phyloP scores from a whole-genome alignment of 2,113 vertebrate species.

The Camarhynchus parvulus region DNA sequence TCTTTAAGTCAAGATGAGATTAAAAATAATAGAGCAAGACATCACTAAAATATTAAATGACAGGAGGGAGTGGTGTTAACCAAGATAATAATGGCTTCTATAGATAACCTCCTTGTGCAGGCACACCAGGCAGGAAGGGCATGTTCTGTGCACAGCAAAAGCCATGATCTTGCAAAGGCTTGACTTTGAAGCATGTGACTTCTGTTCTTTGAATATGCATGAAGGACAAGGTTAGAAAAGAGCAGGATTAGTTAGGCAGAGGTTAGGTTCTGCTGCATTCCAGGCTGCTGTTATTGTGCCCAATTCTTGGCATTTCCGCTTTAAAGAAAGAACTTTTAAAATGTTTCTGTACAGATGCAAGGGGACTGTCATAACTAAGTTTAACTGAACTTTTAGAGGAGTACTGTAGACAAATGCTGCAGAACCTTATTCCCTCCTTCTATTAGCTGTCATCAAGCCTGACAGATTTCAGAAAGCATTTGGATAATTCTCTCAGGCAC shows the following conservation, averaged over 20 bases:
- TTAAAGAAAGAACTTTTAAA: background rate
- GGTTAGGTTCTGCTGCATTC: conserved; percentile 20
- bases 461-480: background rate
- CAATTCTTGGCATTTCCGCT: background rate
- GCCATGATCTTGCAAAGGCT: background rate
- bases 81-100: background rate
- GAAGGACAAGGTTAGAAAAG: conserved; percentile 13
- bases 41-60: background rate
- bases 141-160: background rate
- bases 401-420: background rate
- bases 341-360: background rate
- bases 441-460: background rate
- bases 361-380: background rate
- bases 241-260: conserved; percentile 11
- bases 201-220: background rate
- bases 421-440: background rate
- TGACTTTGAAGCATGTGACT: conserved; percentile 41
- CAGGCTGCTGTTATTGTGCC: background rate
- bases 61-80: background rate
- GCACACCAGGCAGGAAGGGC: background rate
- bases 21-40: background rate
- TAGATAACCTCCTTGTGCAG: background rate
- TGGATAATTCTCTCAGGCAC: background rate
- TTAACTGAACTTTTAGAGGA: background rate
- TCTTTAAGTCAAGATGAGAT: background rate